These are phyloP conservation scores for Sciurus niger DNA, from an alignment of 2,113 vertebrate species.

Conservation along the genomic window DNA sequence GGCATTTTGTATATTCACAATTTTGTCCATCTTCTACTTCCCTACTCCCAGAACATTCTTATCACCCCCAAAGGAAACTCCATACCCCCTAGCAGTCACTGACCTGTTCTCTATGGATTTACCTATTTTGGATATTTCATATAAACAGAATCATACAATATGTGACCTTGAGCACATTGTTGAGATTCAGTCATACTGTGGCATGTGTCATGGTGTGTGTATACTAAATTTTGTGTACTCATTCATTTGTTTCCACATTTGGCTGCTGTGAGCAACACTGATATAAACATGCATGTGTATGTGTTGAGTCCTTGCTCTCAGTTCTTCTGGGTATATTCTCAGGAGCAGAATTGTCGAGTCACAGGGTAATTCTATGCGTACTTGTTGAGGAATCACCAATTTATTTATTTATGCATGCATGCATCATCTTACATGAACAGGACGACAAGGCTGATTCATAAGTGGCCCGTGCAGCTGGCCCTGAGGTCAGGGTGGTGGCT, in stretches of 20 bases:
- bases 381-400: background rate
- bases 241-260: background rate
- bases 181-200: background rate
- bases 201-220: no score
- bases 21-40: background rate
- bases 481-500: conserved; percentile 67
- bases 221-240: background rate
- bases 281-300: background rate
- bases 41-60: background rate
- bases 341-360: background rate
- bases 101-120: background rate
- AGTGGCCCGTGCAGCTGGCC: background rate
- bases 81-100: rapidly evolving
- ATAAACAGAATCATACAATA: background rate
- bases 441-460: conserved; percentile 85
- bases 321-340: background rate
- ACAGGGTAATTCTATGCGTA: background rate
- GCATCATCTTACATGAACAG: conserved; percentile 23
- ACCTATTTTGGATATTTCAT: background rate
- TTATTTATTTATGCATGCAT: background rate
- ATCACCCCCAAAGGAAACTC: background rate
- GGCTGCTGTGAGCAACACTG: background rate
- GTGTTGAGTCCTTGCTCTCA: background rate
- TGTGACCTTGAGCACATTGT: background rate
- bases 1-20: background rate